phyloP scores from a whole-genome alignment of 2,797 vertebrate species.

The Petrocephalus schoutedeni region DNA sequence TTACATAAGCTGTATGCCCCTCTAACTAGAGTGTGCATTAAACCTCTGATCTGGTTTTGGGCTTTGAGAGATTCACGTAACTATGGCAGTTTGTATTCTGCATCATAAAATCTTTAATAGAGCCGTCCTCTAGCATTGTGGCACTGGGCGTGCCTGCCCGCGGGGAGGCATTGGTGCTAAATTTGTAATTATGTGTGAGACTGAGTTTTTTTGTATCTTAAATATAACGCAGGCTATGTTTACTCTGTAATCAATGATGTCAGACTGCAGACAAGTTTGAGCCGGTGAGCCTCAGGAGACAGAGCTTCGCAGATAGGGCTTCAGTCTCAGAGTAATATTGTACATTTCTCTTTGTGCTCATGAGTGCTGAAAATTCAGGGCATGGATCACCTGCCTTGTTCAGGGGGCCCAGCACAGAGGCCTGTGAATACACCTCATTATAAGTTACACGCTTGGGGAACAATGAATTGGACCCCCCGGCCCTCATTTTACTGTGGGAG shows the following conservation, averaged over 20 bases:
- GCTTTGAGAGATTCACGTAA: constrained; percentile 27
- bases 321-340: constrained; percentile 24
- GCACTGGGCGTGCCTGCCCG: constrained; percentile 60
- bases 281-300: constrained; percentile 32
- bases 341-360: background rate
- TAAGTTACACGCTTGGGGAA: background rate
- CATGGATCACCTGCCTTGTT: background rate
- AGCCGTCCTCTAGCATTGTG: constrained; percentile 51
- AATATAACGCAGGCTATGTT: constrained; percentile 48
- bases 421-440: background rate
- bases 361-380: background rate
- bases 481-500: background rate
- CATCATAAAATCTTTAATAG: constrained; percentile 51
- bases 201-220: constrained; percentile 51
- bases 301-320: constrained; percentile 7
- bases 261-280: constrained; percentile 45
- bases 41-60: constrained; percentile 30
- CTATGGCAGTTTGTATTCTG: constrained; percentile 42
- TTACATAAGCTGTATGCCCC: background rate
- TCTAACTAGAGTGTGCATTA: constrained; percentile 15
- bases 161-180: constrained; percentile 51
- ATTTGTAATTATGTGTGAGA: constrained; percentile 61
- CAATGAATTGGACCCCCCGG: background rate
- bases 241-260: constrained; percentile 63
- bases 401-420: background rate